phyloP scores from a whole-genome alignment of 1,140 invertebrate genomes.

The Aleiodes sp. region DNA sequence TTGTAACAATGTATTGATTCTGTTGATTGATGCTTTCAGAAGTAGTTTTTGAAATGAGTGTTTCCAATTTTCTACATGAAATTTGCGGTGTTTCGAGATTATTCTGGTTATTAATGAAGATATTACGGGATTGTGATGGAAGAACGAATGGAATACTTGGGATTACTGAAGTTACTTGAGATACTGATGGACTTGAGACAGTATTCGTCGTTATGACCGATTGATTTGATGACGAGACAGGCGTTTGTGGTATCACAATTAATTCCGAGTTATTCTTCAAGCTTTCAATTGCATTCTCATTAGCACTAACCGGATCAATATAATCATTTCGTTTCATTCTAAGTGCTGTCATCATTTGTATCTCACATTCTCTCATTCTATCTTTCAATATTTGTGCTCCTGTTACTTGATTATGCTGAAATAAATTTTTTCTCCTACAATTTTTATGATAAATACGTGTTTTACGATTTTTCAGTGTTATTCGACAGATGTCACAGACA shows the following conservation, averaged over 20 bases:
- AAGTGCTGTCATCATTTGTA: constrained; percentile 51
- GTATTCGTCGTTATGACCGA: constrained; percentile 23
- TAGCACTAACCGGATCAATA: constrained; percentile 47
- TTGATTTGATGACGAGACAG: constrained; percentile 25
- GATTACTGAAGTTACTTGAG: not conserved
- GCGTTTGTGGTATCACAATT: constrained; percentile 56
- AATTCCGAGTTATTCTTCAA: constrained; percentile 58
- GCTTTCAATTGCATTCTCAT: constrained; percentile 50
- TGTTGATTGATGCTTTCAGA: not conserved
- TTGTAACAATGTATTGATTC: constrained; percentile 33
- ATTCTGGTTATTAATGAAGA: not conserved
- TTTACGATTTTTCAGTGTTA: constrained; percentile 47
- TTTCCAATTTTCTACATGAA: not conserved
- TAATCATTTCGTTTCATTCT: constrained; percentile 51
- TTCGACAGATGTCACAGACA: constrained; percentile 57
- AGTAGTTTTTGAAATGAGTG: not conserved
- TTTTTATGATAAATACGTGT: constrained; percentile 53
- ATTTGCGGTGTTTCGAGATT: not conserved
- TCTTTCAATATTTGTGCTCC: constrained; percentile 49
- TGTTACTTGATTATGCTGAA: constrained; percentile 52
- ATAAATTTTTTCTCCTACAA: constrained; percentile 53
- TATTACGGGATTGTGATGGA: not conserved
- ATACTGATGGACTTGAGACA: not conserved
- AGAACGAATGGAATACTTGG: not conserved
- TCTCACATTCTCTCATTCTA: constrained; percentile 57